A percentile compares a stretch with the other conserved stretches of the same genome.
Conservation (phyloP, 2,113 vertebrate genomes). For the Tragelaphus scriptus region DNA sequence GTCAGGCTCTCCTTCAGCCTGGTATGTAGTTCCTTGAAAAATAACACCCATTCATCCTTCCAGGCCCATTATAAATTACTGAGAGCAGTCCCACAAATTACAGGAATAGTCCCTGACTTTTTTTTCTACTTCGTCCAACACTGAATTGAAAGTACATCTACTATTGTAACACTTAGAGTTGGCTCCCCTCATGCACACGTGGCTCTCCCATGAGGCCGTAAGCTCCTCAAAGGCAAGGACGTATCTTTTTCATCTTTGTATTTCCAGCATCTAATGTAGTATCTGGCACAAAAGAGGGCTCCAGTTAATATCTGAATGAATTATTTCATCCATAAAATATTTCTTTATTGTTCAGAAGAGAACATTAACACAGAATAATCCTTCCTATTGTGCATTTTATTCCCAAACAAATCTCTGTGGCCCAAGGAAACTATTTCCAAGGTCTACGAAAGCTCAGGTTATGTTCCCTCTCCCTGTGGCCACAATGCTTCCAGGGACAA, state of each 20-base stretch:
- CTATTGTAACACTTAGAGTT: background rate
- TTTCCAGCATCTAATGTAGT: background rate
- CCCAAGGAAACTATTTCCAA: background rate
- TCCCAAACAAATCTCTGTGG: background rate
- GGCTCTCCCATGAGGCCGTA: background rate
- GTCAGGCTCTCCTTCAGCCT: background rate
- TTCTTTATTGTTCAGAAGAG: background rate
- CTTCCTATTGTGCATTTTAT: background rate
- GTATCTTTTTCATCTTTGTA: background rate
- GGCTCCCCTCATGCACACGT: background rate
- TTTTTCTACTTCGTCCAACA: background rate
- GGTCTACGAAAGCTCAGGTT: background rate
- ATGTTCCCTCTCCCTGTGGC: background rate
- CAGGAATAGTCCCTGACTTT: background rate
- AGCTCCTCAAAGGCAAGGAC: background rate
- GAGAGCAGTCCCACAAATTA: background rate
- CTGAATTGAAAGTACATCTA: background rate
- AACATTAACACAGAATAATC: background rate
- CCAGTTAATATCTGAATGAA: slow-evolving; percentile 6
- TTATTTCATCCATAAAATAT: slow-evolving; percentile 11
- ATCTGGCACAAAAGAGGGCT: background rate
- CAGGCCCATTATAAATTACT: background rate
- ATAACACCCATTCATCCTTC: background rate
- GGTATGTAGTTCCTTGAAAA: slow-evolving; percentile 10
- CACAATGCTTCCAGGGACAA: background rate